Percentiles rank a stretch among this genome's conserved stretches.
These are phyloP conservation scores for Darevskia mixta DNA, from an alignment of 2,797 vertebrate species.

Conservation along the genomic window DNA sequence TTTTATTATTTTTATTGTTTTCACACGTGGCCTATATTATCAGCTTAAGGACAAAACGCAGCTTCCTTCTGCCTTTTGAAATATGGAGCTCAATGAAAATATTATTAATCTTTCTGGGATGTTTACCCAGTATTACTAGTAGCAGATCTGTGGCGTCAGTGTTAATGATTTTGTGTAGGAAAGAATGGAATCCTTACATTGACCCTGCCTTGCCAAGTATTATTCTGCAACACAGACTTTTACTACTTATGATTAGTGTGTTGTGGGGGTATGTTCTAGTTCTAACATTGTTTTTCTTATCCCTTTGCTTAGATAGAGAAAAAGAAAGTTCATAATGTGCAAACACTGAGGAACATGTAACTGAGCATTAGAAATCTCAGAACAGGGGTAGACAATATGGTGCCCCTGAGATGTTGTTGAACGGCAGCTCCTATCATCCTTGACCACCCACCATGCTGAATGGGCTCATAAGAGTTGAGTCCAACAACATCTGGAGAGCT, in stretches of 20 bases:
- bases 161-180: slow-evolving; percentile 70
- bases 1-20: slow-evolving; percentile 72
- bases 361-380: neutral
- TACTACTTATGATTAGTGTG: slow-evolving; percentile 56
- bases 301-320: slow-evolving; percentile 39
- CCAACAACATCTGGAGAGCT: too few relatives aligned
- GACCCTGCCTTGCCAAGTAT: slow-evolving; percentile 67
- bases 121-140: slow-evolving; percentile 66
- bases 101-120: slow-evolving; percentile 69
- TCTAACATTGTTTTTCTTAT: slow-evolving; percentile 58
- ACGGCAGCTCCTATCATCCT: too few relatives aligned
- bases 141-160: slow-evolving; percentile 65
- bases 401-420: neutral
- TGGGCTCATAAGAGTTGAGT: too few relatives aligned
- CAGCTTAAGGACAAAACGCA: slow-evolving; percentile 64
- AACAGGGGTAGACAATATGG: neutral
- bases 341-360: neutral
- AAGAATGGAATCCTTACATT: slow-evolving; percentile 63
- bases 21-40: slow-evolving; percentile 71
- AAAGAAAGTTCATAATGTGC: slow-evolving; percentile 7
- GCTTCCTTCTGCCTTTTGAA: slow-evolving; percentile 63
- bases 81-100: slow-evolving; percentile 65
- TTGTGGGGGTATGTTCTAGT: slow-evolving; percentile 43
- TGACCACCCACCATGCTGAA: too few relatives aligned
- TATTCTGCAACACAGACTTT: slow-evolving; percentile 54